phyloP scores from a whole-genome alignment of 2,113 vertebrate genomes.

The Meles meles region DNA sequence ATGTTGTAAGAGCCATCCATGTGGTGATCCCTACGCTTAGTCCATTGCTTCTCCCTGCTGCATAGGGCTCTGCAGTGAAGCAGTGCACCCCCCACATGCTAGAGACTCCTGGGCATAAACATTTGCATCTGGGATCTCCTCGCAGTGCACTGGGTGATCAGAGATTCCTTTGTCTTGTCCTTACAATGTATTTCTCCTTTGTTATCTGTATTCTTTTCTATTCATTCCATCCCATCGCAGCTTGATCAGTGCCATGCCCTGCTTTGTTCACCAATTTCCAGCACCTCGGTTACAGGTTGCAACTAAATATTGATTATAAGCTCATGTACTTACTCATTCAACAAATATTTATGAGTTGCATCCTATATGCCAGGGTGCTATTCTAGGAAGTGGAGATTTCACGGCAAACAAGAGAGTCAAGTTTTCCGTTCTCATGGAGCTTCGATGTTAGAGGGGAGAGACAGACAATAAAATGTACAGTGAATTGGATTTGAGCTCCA shows the following conservation, averaged over 20 bases:
- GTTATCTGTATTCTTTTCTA: background rate
- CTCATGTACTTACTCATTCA: background rate
- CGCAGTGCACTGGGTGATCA: fast-evolving
- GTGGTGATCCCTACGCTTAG: background rate
- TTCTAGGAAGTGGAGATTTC: background rate
- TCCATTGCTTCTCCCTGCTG: background rate
- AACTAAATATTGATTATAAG: background rate
- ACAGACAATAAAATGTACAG: background rate
- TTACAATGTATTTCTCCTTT: background rate
- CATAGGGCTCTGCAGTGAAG: background rate
- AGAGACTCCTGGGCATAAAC: background rate
- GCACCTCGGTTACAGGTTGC: background rate
- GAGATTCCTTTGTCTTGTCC: background rate
- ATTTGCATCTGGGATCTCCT: background rate
- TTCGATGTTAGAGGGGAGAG: background rate
- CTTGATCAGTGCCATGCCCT: background rate
- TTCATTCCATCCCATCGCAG: background rate
- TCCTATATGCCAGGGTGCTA: background rate
- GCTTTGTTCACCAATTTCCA: background rate
- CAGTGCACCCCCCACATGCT: background rate
- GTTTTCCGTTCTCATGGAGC: background rate
- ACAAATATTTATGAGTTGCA: background rate
- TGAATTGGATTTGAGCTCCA: background rate
- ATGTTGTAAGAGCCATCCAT: background rate
- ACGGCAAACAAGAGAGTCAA: background rate